These are phyloP conservation scores for Parnassius apollo DNA, from an alignment of 2,888 invertebrate species.

Conservation along the genomic window DNA sequence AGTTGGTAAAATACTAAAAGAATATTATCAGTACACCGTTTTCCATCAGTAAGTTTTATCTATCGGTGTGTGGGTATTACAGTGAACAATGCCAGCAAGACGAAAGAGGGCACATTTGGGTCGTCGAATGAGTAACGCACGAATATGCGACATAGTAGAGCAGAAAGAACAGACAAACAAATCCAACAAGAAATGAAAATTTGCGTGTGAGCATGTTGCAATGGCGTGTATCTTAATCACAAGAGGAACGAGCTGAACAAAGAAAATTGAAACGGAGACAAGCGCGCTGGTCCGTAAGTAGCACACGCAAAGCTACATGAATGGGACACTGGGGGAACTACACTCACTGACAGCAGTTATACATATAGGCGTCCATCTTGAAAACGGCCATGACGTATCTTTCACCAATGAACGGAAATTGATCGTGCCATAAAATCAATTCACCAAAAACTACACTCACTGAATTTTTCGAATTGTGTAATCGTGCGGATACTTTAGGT, in stretches of 20 bases:
- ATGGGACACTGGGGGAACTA: constrained; percentile 19
- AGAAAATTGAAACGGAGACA: neutral
- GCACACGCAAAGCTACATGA: constrained; percentile 19
- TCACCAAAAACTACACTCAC: constrained; percentile 31
- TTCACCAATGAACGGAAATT: constrained; percentile 33
- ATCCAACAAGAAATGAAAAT: too few species aligned
- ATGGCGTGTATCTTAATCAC: neutral
- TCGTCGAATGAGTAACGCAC: too few species aligned
- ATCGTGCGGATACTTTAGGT: constrained; percentile 29
- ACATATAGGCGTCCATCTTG: constrained; percentile 31
- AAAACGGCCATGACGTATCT: constrained; percentile 32
- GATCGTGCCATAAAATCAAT: constrained; percentile 28
- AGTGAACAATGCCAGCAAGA: too few species aligned
- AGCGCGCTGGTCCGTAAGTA: neutral
- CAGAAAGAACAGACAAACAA: too few species aligned
- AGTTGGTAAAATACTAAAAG: too few species aligned
- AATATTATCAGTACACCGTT: too few species aligned
- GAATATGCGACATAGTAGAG: too few species aligned
- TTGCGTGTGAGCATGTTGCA: too few species aligned
- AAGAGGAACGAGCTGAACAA: neutral
- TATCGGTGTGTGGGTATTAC: too few species aligned
- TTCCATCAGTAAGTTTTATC: too few species aligned
- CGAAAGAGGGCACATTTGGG: too few species aligned
- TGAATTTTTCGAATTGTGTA: constrained; percentile 33
- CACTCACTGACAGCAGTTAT: constrained; percentile 21